Conservation (phyloP, 2,113 vertebrate species). For the Megaleporinus macrocephalus region DNA sequence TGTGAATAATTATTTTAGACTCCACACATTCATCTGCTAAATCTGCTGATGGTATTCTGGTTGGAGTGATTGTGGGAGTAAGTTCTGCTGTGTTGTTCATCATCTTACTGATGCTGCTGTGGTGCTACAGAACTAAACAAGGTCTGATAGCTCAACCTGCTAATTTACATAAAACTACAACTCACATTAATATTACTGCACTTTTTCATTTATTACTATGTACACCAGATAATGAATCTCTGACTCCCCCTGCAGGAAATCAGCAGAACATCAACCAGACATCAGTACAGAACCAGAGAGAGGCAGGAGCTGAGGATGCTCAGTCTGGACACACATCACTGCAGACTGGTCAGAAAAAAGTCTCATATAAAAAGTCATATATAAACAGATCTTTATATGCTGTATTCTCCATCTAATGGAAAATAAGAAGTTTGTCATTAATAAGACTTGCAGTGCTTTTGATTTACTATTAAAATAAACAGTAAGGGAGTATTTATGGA, state of each 20-base stretch:
- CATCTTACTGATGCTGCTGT: slow-evolving; percentile 31
- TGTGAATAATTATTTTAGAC: background rate
- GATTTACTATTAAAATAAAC: background rate
- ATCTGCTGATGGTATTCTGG: background rate
- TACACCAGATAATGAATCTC: background rate
- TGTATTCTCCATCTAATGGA: no score
- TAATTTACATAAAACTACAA: no score
- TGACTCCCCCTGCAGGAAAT: background rate
- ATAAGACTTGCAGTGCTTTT: background rate
- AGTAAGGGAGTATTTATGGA: no score
- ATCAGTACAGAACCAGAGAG: background rate
- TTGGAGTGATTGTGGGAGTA: background rate
- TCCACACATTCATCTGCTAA: background rate
- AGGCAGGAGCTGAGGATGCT: no score
- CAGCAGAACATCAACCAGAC: background rate
- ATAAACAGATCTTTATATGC: no score
- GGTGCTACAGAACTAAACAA: slow-evolving; percentile 20
- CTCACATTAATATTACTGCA: no score
- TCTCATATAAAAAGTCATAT: background rate
- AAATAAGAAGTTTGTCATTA: no score
- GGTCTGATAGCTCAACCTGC: slow-evolving; percentile 34
- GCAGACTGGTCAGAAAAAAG: background rate
- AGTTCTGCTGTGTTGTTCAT: background rate
- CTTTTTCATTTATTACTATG: no score
- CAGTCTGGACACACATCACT: background rate